Evolutionary conservation across 2,113 vertebrate genomes (phyloP).

Genomic region (Cyprinodon brontotheroides): DNA sequence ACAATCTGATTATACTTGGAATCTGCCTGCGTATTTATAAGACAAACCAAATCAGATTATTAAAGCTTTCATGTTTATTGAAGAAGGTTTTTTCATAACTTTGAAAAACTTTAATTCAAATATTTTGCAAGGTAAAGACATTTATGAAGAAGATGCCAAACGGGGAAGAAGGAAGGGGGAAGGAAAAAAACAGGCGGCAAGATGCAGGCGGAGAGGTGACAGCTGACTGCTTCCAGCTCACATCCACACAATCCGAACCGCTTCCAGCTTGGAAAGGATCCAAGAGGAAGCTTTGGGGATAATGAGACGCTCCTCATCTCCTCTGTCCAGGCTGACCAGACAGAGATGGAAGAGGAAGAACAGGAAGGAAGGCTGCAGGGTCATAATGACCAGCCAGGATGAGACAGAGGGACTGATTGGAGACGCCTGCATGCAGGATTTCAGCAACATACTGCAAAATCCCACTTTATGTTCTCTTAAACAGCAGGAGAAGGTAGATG

Average conservation of each 20-base stretch:
- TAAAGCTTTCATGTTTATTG: background rate
- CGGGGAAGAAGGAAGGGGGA: background rate
- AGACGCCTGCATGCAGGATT: constrained; percentile 43
- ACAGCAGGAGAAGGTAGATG: constrained; percentile 1
- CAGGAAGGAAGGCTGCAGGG: constrained; percentile 37
- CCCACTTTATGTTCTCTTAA: constrained; percentile 8
- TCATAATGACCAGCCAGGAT: constrained; percentile 39
- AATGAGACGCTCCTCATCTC: constrained; percentile 67
- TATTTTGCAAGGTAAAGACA: background rate
- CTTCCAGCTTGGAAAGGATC: constrained; percentile 59
- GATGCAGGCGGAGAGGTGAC: constrained; percentile 39
- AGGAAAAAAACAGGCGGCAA: constrained; percentile 2
- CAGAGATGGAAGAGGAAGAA: constrained; percentile 19
- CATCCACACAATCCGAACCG: constrained; percentile 49
- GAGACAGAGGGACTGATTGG: constrained; percentile 26
- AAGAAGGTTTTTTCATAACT: background rate
- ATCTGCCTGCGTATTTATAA: background rate
- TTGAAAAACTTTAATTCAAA: constrained; percentile 2
- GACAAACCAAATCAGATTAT: background rate
- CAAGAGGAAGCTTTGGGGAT: constrained; percentile 64
- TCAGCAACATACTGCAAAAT: constrained; percentile 19
- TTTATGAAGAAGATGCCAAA: background rate
- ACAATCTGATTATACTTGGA: background rate
- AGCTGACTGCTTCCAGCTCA: constrained; percentile 51
- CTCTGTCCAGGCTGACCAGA: constrained; percentile 43